Conservation (phyloP, 2,113 vertebrate genomes). For the Arvicanthis niloticus region DNA sequence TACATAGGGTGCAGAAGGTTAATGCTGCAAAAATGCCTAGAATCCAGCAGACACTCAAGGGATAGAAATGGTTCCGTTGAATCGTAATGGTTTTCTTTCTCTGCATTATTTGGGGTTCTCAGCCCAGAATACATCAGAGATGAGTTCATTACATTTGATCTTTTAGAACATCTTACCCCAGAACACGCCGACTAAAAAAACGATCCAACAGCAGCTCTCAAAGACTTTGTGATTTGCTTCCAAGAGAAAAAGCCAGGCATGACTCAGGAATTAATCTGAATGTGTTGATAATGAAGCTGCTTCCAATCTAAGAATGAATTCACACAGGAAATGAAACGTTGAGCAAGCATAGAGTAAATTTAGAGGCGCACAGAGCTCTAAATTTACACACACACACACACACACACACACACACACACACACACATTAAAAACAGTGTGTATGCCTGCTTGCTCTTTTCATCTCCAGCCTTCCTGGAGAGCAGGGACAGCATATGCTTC, state of each 20-base stretch:
- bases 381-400: neutral
- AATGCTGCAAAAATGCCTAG: neutral
- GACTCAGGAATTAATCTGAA: conserved; percentile 57
- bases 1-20: neutral
- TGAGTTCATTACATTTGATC: neutral
- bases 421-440: neutral
- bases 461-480: neutral
- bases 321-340: conserved; percentile 42
- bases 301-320: conserved; percentile 52
- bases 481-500: neutral
- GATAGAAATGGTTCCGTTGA: neutral
- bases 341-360: neutral
- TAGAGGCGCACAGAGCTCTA: conserved; percentile 21
- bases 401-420: neutral
- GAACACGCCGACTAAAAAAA: conserved; percentile 47
- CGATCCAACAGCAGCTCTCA: neutral
- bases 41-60: neutral
- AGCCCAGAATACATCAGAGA: conserved; percentile 27
- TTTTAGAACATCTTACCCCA: conserved; percentile 38
- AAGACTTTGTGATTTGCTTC: conserved; percentile 48
- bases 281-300: conserved; percentile 32
- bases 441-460: neutral
- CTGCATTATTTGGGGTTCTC: neutral
- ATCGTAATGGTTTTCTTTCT: conserved; percentile 8
- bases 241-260: conserved; percentile 42